Base-by-base conservation (phyloP, 2,888 invertebrate species). In the Lysandra coridon region DNA sequence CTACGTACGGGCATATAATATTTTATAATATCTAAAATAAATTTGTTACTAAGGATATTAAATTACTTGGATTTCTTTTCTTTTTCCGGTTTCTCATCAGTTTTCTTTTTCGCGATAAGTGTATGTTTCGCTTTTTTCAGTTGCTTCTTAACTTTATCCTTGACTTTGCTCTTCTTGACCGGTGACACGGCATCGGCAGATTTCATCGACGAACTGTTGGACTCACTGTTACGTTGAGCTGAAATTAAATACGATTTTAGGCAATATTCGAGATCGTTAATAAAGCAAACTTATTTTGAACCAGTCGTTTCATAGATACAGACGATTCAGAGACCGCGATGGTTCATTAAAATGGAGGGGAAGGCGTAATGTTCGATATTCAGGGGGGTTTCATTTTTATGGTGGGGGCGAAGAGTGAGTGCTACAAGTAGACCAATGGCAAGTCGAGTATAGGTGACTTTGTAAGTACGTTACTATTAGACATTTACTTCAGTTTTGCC, bases 131-230 rank as follows among this genome's bases (percentile, higher is more conserved):
- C 94, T 84, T 93, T 94, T 83, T 94, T 94, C 4, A 94, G 85
- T 85, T 94, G 94, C 84, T 93, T 94, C 84, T 94, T 94, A 30
- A 94, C 90, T 88, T 93, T 94, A 82, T 94, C 94, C 81, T 94
- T 94, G 33, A 94, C 93, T 88, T 94, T 94, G 82, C 83, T 93
- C 83, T 94, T 94, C 85, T 94, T 94, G 17, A 90, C 91, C 5
- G 90, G 88, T 30, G 88, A 84, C 4, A 87, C 83, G 6, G 89
- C 88, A 83, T 94, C 94, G 14, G 88, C 83, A 0, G 94, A 93
- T 83, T 92, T 93, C 83, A 94, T 89, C 4, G 93, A 92, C 10
- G 94, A 93, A 84, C 90, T 91, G 82, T 90, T 93, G 3, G 93
- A 92, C 80, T 93, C 93, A 82, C 92, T 93, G 84, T 90, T 91